A percentile compares a stretch with the other conserved stretches of the same genome.
phyloP scores from a whole-genome alignment of 2,797 vertebrate species.

The Acipenser transmontanus region DNA sequence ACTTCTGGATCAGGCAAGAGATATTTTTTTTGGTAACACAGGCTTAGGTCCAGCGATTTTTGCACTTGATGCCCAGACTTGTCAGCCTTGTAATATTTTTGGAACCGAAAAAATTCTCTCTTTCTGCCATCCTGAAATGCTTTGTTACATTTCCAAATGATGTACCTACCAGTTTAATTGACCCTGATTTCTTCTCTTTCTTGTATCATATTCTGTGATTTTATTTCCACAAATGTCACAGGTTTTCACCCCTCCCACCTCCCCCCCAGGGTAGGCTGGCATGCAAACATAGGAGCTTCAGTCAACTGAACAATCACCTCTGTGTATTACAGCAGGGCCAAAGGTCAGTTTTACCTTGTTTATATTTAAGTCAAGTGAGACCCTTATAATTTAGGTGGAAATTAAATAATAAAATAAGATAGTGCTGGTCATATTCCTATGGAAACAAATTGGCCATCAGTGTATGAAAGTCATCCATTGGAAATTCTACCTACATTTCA shows the following conservation, averaged over 20 bases:
- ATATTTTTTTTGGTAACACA: constrained; percentile 12
- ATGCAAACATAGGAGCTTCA: constrained; percentile 41
- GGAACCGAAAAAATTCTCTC: too few species aligned
- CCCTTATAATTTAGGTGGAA: constrained; percentile 30
- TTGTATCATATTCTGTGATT: too few species aligned
- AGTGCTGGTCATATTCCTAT: constrained; percentile 69
- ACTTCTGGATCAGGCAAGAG: constrained; percentile 19
- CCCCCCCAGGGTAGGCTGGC: constrained; percentile 52
- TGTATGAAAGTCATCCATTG: not conserved
- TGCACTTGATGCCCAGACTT: not conserved
- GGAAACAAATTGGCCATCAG: constrained; percentile 31
- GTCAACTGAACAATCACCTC: constrained; percentile 38
- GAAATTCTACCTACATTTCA: not conserved
- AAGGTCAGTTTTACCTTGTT: constrained; percentile 37
- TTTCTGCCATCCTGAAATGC: too few species aligned
- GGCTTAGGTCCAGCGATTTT: constrained; percentile 40
- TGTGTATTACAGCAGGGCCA: constrained; percentile 28
- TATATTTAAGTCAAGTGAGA: constrained; percentile 43
- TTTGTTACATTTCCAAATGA: too few species aligned
- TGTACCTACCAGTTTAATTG: too few species aligned
- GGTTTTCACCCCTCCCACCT: not conserved
- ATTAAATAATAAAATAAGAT: constrained; percentile 27
- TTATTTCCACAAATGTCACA: too few species aligned
- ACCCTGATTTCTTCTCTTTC: too few species aligned
- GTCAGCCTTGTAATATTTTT: too few species aligned